Evolutionary conservation across 2,888 invertebrate species (phyloP).

Genomic region (Lasiommata megera): DNA sequence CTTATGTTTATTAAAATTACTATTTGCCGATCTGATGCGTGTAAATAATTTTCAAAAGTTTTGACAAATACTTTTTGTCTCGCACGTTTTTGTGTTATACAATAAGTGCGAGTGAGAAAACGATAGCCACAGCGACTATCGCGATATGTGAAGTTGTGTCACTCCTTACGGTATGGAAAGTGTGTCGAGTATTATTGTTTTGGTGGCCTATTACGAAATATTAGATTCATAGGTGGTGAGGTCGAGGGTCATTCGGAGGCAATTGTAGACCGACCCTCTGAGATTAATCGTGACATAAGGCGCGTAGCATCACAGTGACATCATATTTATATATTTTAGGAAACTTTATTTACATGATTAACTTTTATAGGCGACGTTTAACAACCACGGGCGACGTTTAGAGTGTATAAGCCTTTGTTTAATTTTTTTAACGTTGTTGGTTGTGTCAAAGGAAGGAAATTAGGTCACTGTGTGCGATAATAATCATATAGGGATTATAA

Average conservation of each 20-base stretch:
- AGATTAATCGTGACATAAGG: conserved; percentile 47
- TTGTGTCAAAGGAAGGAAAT: conserved; percentile 36
- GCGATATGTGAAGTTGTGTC: conserved; percentile 51
- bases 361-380: not conserved
- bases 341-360: conserved; percentile 38
- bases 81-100: conserved; percentile 42
- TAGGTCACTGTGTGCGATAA: conserved; percentile 28
- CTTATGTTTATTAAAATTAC: conserved; percentile 25
- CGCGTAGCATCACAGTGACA: conserved; percentile 55
- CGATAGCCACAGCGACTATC: conserved; percentile 26
- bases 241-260: conserved; percentile 42
- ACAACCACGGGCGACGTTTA: not conserved
- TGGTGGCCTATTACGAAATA: conserved; percentile 69
- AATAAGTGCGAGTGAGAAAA: conserved; percentile 55
- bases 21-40: conserved; percentile 44
- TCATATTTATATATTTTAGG: conserved; percentile 54
- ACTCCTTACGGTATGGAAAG: conserved; percentile 62
- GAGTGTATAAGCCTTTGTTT: too few relatives aligned
- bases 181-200: conserved; percentile 73
- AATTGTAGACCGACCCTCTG: conserved; percentile 44
- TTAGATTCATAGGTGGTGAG: conserved; percentile 43
- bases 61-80: conserved; percentile 57
- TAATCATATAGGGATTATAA: too few relatives aligned
- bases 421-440: too few relatives aligned
- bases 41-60: conserved; percentile 65